phyloP scores from a whole-genome alignment of 2,113 vertebrate species.

The Trogon melanurus region DNA sequence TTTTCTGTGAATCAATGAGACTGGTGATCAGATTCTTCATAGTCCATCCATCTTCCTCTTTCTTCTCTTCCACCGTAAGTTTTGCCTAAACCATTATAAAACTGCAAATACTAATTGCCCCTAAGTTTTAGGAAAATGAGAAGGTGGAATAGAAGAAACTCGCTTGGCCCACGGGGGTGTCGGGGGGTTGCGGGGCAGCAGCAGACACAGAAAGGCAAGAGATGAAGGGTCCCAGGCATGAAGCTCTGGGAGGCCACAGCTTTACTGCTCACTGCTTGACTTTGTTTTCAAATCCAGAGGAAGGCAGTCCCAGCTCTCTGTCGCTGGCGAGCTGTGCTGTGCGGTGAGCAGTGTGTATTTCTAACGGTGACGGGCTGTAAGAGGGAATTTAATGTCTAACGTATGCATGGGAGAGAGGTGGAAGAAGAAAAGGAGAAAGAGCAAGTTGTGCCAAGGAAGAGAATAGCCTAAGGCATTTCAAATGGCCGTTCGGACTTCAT shows the following conservation, averaged over 20 bases:
- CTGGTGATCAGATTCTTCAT: not conserved
- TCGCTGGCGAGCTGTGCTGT: not conserved
- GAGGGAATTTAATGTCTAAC: accelerated
- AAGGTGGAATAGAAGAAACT: not conserved
- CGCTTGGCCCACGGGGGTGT: accelerated
- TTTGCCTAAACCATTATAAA: not conserved
- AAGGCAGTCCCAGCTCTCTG: not conserved
- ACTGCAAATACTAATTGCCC: not conserved
- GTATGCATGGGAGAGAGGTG: accelerated
- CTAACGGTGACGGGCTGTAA: not conserved
- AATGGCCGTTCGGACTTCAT: not conserved
- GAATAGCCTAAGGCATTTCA: not conserved
- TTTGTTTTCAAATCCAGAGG: not conserved
- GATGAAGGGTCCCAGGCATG: not conserved
- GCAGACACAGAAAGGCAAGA: not conserved
- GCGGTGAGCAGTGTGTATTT: not conserved
- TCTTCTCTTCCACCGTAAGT: not conserved
- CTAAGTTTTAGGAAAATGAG: not conserved
- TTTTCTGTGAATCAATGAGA: not conserved
- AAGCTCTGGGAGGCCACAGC: not conserved
- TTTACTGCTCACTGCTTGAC: not conserved
- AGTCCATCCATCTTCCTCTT: not conserved
- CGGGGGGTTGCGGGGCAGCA: not conserved
- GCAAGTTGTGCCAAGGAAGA: not conserved
- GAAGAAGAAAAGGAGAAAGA: not conserved